These are phyloP conservation scores for Miichthys miiuy DNA, from an alignment of 2,797 vertebrate genomes.

Conservation along the genomic window DNA sequence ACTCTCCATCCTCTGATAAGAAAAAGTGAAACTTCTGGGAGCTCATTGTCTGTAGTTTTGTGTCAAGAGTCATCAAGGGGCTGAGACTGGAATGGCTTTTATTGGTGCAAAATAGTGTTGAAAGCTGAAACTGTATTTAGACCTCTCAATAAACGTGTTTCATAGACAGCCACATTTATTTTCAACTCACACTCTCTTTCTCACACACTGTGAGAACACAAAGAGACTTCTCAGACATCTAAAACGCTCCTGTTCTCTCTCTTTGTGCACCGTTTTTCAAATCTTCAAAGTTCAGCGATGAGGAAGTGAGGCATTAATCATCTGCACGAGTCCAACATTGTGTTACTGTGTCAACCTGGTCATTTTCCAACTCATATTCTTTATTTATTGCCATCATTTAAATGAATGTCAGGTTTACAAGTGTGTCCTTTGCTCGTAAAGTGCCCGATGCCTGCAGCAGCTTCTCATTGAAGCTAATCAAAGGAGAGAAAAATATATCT, in stretches of 20 bases:
- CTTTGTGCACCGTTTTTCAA: neutral
- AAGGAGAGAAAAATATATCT: constrained; percentile 15
- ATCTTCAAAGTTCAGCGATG: constrained; percentile 1
- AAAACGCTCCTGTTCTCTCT: constrained; percentile 3
- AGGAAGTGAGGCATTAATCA: constrained; percentile 44
- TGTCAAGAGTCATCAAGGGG: constrained; percentile 16
- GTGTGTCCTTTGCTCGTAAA: constrained; percentile 60
- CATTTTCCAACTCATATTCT: constrained; percentile 59
- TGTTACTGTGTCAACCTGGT: constrained; percentile 46
- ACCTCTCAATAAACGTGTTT: constrained; percentile 6
- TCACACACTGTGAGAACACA: neutral
- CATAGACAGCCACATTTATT: neutral
- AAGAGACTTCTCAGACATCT: neutral
- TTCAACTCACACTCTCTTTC: neutral
- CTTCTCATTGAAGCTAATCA: constrained; percentile 32
- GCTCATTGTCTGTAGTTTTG: constrained; percentile 22
- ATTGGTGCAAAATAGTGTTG: constrained; percentile 1
- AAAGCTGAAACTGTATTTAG: constrained; percentile 14
- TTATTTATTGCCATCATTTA: constrained; percentile 64
- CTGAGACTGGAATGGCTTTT: neutral
- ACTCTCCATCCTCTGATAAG: constrained; percentile 17
- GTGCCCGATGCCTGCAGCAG: constrained; percentile 38
- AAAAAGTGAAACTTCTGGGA: constrained; percentile 28
- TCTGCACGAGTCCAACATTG: constrained; percentile 17
- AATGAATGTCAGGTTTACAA: constrained; percentile 69